Conservation (phyloP, 2,888 invertebrate species). For the Machimus atricapillus region DNA sequence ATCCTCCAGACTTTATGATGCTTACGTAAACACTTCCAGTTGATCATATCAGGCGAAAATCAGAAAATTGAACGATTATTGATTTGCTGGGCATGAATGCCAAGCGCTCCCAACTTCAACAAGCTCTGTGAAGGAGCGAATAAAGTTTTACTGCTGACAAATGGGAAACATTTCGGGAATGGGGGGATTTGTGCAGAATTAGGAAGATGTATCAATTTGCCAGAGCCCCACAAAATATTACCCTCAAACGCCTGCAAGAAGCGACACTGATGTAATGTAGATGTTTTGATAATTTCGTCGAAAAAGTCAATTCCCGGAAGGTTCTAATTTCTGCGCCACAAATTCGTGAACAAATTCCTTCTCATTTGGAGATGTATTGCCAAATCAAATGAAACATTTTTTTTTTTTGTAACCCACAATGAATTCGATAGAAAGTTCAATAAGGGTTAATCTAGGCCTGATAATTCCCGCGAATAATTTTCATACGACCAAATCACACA, state of each 20-base stretch:
- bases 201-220: neutral
- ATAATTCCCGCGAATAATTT: no score
- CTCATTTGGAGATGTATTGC: no score
- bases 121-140: neutral
- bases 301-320: neutral
- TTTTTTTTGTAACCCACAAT: no score
- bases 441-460: no score
- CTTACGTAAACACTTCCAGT: slow-evolving; percentile 25
- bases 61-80: slow-evolving; percentile 5
- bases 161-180: neutral
- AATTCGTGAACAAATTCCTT: neutral
- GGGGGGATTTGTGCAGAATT: neutral
- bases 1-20: slow-evolving; percentile 10
- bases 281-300: neutral
- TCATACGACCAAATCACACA: no score
- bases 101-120: neutral
- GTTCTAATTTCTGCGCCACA: neutral
- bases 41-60: slow-evolving; percentile 9
- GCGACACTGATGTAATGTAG: neutral
- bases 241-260: neutral
- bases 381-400: no score
- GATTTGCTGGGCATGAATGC: neutral
- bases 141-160: neutral
- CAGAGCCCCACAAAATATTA: neutral
- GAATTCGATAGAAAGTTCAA: no score